Evolutionary conservation across 1,140 invertebrate species (phyloP), one percentile per base, ranked within the genome.

Genomic region (Drosophila funebris): DNA sequence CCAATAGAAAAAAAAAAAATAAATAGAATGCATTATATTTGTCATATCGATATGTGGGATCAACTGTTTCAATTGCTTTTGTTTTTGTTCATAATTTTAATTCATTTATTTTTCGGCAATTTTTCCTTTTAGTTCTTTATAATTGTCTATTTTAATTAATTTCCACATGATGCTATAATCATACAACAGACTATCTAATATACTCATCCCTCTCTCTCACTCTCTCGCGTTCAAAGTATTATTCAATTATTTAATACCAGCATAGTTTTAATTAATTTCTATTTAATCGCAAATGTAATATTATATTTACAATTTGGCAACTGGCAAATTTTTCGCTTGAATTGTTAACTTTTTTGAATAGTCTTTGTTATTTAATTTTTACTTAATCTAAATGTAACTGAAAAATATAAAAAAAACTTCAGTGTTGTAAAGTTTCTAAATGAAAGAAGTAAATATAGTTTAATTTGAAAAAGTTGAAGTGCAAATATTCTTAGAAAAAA

Each of bases 61-160:
- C 81, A 85, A 64, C 60, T 53, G 58, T 76, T 78, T 44, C 27
- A 60, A 36, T 78, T 56, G 66, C 58, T 69, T 60, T 46, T 44
- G 27, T 22, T 60, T 44, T 61, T 63, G 50, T 11, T 29, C 14
- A 33, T n/a, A 52, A 52, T 43, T 80, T 67, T 83, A 58, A 79
- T 78, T 72, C 53, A 78, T 78, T 73, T 44, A 73, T 31, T 62
- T 71, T 57, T 36, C 36, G 64, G 31, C 44, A 14, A 52, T 48
- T 69, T 69, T 69, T 46, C 37, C 8, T 46, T 74, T 57, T 81
- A 48, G 71, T 41, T 24, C 52, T 67, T 68, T 67, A 74, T 57
- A 24, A 43, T 74, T 72, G 67, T 69, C 57, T 33, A 5, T 69
- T 87, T 76, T 87, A 84, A 84, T 85, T 85, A 85, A 78, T 82